Evolutionary conservation across 1,140 invertebrate species (phyloP).

Genomic region (Atta colombica): DNA sequence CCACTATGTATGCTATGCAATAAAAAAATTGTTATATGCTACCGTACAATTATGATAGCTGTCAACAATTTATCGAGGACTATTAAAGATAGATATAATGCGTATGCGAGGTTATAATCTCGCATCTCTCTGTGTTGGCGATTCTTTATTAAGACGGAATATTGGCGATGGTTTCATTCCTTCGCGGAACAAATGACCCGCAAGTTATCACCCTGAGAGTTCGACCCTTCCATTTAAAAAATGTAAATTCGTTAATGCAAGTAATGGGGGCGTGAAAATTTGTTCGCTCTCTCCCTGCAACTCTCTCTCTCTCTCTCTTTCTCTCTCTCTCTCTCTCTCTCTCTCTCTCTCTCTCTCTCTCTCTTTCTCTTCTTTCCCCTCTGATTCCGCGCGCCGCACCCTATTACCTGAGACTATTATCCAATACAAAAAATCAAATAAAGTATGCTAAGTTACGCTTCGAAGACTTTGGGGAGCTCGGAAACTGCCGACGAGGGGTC

Average conservation of each 20-base stretch:
- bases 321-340: constrained; percentile 29
- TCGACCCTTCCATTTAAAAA: constrained; percentile 86
- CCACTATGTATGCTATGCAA: not conserved
- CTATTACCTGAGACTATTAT: constrained; percentile 84
- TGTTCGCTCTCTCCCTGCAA: constrained; percentile 64
- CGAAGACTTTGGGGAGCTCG: constrained; percentile 79
- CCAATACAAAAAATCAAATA: constrained; percentile 87
- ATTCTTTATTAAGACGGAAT: constrained; percentile 86
- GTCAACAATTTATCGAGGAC: not conserved
- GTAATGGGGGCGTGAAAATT: constrained; percentile 81
- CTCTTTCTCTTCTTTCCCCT: constrained; percentile 24
- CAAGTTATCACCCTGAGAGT: constrained; percentile 84
- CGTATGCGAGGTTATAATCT: not conserved
- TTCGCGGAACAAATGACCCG: constrained; percentile 85
- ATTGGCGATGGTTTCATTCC: constrained; percentile 83
- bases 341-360: constrained; percentile 34
- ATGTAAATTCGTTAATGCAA: constrained; percentile 87
- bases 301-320: constrained; percentile 33
- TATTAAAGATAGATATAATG: not conserved
- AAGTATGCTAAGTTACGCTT: constrained; percentile 86
- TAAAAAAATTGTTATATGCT: not conserved
- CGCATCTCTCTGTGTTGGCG: constrained; percentile 35
- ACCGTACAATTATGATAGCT: constrained; percentile 2
- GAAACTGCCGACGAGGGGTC: constrained; percentile 74
- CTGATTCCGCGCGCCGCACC: constrained; percentile 64